phyloP scores from a whole-genome alignment of 2,888 invertebrate species.

The Zonitis immaculata region DNA sequence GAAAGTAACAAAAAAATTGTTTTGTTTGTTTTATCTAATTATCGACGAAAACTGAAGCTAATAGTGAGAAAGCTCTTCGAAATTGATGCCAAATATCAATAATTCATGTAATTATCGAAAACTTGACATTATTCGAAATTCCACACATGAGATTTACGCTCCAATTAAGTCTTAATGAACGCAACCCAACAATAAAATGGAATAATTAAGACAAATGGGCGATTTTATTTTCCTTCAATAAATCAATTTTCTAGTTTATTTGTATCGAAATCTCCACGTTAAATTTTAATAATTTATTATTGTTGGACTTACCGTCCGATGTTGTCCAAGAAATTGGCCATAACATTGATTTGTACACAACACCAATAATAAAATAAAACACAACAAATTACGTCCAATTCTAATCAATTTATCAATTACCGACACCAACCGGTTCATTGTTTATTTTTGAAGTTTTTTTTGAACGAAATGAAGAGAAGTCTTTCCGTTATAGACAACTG shows the following conservation, averaged over 20 bases:
- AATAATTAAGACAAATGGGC: background rate
- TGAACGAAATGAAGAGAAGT: background rate
- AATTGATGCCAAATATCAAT: background rate
- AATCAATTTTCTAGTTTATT: too few relatives aligned
- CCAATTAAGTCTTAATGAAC: background rate
- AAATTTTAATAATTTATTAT: background rate
- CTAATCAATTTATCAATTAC: slow-evolving; percentile 17
- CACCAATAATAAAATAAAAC: slow-evolving; percentile 40
- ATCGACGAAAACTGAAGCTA: background rate
- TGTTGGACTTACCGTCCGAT: slow-evolving; percentile 31
- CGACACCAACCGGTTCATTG: background rate
- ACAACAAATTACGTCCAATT: too few relatives aligned
- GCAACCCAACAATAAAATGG: background rate
- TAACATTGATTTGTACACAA: slow-evolving; percentile 30
- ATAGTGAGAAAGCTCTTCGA: background rate
- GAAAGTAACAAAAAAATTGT: slow-evolving; percentile 15
- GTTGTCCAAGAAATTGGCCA: slow-evolving; percentile 40
- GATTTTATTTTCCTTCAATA: background rate
- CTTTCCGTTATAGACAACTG: background rate
- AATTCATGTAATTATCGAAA: background rate
- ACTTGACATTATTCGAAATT: background rate
- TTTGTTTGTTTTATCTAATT: background rate
- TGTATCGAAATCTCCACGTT: slow-evolving; percentile 1
- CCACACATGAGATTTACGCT: background rate
- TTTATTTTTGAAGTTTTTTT: too few relatives aligned